Conservation (phyloP, 2,888 invertebrate species). For the Holacanthella duospinosa region DNA sequence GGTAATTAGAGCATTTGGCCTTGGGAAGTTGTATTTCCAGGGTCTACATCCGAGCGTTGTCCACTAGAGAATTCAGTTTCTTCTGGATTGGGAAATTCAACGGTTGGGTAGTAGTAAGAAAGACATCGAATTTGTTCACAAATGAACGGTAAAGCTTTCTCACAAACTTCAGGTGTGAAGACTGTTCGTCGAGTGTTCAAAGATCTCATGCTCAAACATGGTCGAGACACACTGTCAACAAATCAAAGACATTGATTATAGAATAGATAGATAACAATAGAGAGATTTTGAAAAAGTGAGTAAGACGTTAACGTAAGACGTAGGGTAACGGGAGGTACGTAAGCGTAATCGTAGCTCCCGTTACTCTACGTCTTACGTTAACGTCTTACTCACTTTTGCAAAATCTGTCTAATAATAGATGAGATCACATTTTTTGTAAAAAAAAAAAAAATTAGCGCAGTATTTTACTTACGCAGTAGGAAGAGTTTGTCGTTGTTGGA, state of each 20-base stretch:
- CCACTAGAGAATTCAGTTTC: constrained; percentile 8
- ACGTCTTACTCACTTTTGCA: too few species aligned
- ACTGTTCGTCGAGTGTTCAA: constrained; percentile 10
- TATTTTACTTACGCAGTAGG: neutral
- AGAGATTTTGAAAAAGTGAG: too few species aligned
- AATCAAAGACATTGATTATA: too few species aligned
- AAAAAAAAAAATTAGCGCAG: neutral
- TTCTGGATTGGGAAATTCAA: constrained; percentile 28
- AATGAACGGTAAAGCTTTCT: constrained; percentile 29
- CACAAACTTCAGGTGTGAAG: constrained; percentile 28
- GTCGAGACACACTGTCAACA: neutral
- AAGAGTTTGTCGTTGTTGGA: constrained; percentile 19
- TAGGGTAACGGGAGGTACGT: too few species aligned
- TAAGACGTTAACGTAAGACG: too few species aligned
- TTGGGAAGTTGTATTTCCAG: neutral
- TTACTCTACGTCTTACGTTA: too few species aligned
- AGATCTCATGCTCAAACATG: constrained; percentile 31
- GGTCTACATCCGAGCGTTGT: neutral
- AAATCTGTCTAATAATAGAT: too few species aligned
- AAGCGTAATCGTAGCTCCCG: too few species aligned
- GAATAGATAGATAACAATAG: too few species aligned
- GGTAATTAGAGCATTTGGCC: too few species aligned
- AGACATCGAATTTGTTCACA: constrained; percentile 35
- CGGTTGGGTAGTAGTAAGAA: constrained; percentile 33
- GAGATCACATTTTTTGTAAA: neutral